phyloP scores from a whole-genome alignment of 2,888 invertebrate genomes.

The Pristionchus japonicus region DNA sequence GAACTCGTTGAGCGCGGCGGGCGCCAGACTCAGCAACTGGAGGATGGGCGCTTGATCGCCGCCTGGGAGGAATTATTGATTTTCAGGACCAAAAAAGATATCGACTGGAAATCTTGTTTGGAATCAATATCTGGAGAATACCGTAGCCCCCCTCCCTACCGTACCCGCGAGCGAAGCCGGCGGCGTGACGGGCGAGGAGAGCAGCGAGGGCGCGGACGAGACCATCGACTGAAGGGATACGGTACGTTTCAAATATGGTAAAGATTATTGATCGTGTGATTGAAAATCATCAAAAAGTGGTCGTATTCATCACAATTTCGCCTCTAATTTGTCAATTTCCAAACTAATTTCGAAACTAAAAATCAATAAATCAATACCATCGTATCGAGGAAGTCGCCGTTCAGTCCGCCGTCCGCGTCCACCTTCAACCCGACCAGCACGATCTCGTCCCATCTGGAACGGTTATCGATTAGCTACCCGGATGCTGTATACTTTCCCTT shows the following conservation, averaged over 20 bases:
- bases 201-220: constrained; percentile 46
- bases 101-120: constrained; percentile 49
- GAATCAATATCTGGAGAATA: not conserved
- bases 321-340: too few species aligned
- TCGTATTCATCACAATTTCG: too few species aligned
- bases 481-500: not conserved
- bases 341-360: not conserved
- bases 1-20: constrained; percentile 55
- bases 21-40: constrained; percentile 55
- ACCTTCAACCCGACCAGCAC: constrained; percentile 66
- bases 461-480: not conserved
- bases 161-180: not conserved
- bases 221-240: not conserved
- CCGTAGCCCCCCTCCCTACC: not conserved
- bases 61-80: constrained; percentile 52
- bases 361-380: constrained; percentile 49
- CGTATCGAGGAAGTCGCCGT: constrained; percentile 59
- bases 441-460: constrained; percentile 61
- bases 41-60: constrained; percentile 50
- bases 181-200: not conserved
- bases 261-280: too few species aligned
- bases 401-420: constrained; percentile 51
- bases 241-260: not conserved
- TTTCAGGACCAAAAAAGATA: not conserved
- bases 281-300: too few species aligned